Conservation (phyloP, 2,113 vertebrate genomes). For the Chrysochloris asiatica region DNA sequence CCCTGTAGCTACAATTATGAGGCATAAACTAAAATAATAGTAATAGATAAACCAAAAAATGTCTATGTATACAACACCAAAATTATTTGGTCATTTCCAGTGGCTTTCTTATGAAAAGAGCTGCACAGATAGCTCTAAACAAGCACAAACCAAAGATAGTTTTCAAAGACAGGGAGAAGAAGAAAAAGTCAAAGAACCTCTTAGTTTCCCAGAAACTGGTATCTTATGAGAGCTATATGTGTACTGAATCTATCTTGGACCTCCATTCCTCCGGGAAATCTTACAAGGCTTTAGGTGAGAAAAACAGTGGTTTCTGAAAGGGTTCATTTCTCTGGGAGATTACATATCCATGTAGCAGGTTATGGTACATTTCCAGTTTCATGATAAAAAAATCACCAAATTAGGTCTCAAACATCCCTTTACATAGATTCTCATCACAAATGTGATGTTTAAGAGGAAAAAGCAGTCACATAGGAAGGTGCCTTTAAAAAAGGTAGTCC, state of each 20-base stretch:
- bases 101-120: slow-evolving; percentile 5
- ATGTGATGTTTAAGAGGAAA: background rate
- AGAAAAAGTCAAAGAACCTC: background rate
- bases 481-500: background rate
- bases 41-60: background rate
- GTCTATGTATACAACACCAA: background rate
- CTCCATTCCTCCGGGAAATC: background rate
- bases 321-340: background rate
- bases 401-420: background rate
- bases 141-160: background rate
- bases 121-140: background rate
- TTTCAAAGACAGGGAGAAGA: background rate
- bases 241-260: background rate
- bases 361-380: background rate
- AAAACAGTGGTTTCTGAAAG: background rate
- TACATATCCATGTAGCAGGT: background rate
- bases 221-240: background rate
- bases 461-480: background rate
- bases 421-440: background rate
- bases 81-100: background rate
- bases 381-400: background rate
- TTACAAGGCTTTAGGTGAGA: background rate
- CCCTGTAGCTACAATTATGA: background rate
- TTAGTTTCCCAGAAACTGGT: background rate
- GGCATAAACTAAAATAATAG: background rate